Evolutionary conservation across 2,888 invertebrate genomes (phyloP), one percentile per base, ranked within the genome.

Genomic region (Melitaea athalia): DNA sequence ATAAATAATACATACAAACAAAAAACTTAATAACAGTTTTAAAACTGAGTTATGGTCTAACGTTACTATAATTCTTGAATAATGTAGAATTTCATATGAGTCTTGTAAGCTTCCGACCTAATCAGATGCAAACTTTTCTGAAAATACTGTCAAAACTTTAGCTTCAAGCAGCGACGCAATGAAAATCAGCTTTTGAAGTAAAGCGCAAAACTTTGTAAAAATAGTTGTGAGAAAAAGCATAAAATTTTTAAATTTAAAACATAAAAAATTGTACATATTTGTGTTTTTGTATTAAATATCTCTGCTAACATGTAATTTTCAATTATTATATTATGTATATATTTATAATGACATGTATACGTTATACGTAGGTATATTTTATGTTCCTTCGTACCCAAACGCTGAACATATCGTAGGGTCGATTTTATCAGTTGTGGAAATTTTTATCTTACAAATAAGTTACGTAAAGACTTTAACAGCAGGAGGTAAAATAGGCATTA

Each of bases 91-190:
- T 73, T 70, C 15, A 59, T 63, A 70, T 74, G 74, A 63, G 73
- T 74, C 76, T 74, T 75, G 73, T 68, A 81, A 87, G 81, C 83
- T 81, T 76, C 74, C 78, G 79, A 84, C 82, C 85, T 85, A 88
- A 90, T 89, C 89, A 88, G 84, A 86, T 81, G 80, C 75, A 77
- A 85, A 89, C 81, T 88, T 86, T 78, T 77, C 78, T 81, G 86
- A 86, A 88, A 88, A 87, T 85, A 84, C 83, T 83, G 84, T 81
- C 82, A 79, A 78, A 87, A 88, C 82, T 87, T 89, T 83, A 70
- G 75, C 82, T 80, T 71, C 73, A 70, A 70, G 53, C 69, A 69
- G 70, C 67, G 63, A 53, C 69, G 64, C 59, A 45, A 59, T 50
- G 72, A 71, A 70, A 72, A 70, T 73, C 71, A 71, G 67, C 68